Evolutionary conservation across 1,140 invertebrate genomes (phyloP).

Genomic region (Drosophila punjabiensis): DNA sequence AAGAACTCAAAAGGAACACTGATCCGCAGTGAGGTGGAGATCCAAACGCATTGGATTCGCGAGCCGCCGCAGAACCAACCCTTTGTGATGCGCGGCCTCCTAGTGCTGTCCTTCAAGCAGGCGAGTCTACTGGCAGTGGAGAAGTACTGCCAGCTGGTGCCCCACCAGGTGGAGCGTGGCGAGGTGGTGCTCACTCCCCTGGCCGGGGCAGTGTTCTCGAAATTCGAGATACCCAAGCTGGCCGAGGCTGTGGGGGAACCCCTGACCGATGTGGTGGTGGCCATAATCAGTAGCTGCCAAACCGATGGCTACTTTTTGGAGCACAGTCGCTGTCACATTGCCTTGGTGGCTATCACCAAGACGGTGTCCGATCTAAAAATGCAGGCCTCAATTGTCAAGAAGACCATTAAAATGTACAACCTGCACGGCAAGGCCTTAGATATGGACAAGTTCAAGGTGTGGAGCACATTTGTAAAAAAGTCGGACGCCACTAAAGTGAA

Average conservation of each 20-base stretch:
- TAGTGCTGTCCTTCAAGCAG: conserved; percentile 65
- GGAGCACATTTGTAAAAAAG: conserved; percentile 23
- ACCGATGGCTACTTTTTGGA: conserved; percentile 57
- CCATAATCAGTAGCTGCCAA: conserved; percentile 67
- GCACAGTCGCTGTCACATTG: conserved; percentile 66
- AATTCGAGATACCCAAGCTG: conserved; percentile 45
- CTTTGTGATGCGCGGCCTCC: conserved; percentile 16
- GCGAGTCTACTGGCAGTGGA: conserved; percentile 64
- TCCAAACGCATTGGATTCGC: conserved; percentile 22
- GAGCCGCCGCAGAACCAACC: conserved; percentile 47
- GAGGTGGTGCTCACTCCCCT: conserved; percentile 63
- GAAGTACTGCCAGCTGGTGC: conserved; percentile 65
- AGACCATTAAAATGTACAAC: conserved; percentile 64
- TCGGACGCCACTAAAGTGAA: background rate
- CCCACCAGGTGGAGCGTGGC: conserved; percentile 44
- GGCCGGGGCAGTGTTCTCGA: conserved; percentile 54
- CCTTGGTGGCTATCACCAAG: conserved; percentile 42
- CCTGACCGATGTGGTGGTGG: conserved; percentile 44
- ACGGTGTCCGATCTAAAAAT: conserved; percentile 42
- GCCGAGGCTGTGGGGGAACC: conserved; percentile 45
- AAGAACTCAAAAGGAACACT: background rate
- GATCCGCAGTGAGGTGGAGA: conserved; percentile 22
- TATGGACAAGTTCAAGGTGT: conserved; percentile 30
- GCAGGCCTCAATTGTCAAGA: conserved; percentile 50
- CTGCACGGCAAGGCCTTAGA: conserved; percentile 56